Evolutionary conservation across 1,140 invertebrate species (phyloP).

Genomic region (Lycorma delicatula): DNA sequence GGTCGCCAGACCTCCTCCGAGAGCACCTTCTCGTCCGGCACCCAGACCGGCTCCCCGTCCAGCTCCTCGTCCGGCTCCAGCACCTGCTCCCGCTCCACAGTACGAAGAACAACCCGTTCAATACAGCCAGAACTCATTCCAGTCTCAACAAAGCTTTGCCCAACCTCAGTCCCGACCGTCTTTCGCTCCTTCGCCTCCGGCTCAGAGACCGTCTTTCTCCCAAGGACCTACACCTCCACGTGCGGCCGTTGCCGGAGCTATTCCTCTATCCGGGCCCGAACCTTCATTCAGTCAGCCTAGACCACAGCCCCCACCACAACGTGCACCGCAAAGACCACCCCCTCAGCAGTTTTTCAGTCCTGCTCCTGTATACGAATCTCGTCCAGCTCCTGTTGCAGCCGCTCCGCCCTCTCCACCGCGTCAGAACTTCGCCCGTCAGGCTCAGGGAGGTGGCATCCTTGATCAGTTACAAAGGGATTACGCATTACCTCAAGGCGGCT

Average conservation of each 20-base stretch:
- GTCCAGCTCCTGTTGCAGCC: constrained; percentile 25
- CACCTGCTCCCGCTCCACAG: constrained; percentile 24
- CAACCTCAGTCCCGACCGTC: constrained; percentile 14
- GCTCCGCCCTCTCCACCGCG: constrained; percentile 7
- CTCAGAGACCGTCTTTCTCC: constrained; percentile 10
- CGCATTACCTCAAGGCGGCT: constrained; percentile 55
- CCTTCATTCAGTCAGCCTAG: constrained; percentile 19
- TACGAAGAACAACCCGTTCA: constrained; percentile 3
- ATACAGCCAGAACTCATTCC: constrained; percentile 9
- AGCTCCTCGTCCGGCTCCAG: constrained; percentile 27
- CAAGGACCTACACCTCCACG: constrained; percentile 15
- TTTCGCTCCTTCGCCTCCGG: neutral
- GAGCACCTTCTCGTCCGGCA: constrained; percentile 34
- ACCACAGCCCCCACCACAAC: constrained; percentile 7
- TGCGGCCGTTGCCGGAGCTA: constrained; percentile 14
- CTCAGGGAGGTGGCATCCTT: constrained; percentile 52
- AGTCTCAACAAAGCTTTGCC: constrained; percentile 11
- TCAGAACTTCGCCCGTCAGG: neutral
- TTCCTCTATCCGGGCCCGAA: constrained; percentile 13
- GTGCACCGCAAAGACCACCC: constrained; percentile 8
- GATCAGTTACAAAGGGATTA: constrained; percentile 74
- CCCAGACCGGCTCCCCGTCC: constrained; percentile 34
- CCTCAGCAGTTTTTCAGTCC: constrained; percentile 11
- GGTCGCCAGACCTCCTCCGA: constrained; percentile 22
- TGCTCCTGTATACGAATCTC: constrained; percentile 8